Conservation (phyloP, 2,888 invertebrate species). For the Yponomeuta malinellus region DNA sequence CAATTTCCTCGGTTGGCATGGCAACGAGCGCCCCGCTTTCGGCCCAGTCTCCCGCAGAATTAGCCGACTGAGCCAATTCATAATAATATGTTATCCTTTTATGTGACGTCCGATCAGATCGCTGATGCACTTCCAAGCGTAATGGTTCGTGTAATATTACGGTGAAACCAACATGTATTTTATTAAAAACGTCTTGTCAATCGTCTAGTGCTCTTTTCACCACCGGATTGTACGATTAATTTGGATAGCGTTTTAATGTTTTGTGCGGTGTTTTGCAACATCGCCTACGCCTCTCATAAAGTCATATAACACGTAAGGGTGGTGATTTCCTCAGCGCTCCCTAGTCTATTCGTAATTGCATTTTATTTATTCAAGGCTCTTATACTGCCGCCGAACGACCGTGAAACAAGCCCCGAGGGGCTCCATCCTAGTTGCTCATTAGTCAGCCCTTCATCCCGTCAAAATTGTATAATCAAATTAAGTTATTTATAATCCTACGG, state of each 20-base stretch:
- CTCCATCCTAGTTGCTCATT: slow-evolving; percentile 44
- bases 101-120: slow-evolving; percentile 37
- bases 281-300: not conserved
- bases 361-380: slow-evolving; percentile 68
- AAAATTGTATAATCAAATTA: slow-evolving; percentile 36
- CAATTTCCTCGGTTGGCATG: slow-evolving; percentile 67
- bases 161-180: slow-evolving; percentile 8
- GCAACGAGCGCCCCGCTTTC: slow-evolving; percentile 53
- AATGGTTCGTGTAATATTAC: slow-evolving; percentile 38
- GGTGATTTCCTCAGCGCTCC: slow-evolving; percentile 32
- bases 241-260: not conserved
- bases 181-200: not conserved
- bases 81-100: slow-evolving; percentile 38
- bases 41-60: slow-evolving; percentile 45
- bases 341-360: slow-evolving; percentile 52
- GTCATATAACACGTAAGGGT: slow-evolving; percentile 22
- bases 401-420: slow-evolving; percentile 36
- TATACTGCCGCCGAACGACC: slow-evolving; percentile 40
- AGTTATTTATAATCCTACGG: slow-evolving; percentile 15
- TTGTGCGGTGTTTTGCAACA: not conserved
- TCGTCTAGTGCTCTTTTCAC: not conserved
- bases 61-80: slow-evolving; percentile 45
- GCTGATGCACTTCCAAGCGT: slow-evolving; percentile 38
- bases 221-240: not conserved
- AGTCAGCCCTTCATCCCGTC: slow-evolving; percentile 38